Conservation (phyloP, 2,113 vertebrate genomes). For the Chamaea fasciata region DNA sequence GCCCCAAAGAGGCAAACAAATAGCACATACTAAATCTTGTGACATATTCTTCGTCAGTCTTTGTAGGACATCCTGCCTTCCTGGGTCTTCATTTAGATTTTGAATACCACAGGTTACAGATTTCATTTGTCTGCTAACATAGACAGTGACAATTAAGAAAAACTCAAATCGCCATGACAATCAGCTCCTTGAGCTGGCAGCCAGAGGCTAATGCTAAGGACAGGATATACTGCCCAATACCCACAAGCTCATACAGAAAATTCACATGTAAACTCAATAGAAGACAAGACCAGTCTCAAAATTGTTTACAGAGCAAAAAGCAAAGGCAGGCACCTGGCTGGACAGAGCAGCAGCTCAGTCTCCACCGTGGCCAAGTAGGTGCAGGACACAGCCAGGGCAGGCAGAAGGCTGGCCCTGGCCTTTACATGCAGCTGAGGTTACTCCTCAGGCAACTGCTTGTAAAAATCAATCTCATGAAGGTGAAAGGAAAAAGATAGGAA, state of each 20-base stretch:
- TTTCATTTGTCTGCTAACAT: background rate
- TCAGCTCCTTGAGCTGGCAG: background rate
- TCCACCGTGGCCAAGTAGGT: fast-evolving
- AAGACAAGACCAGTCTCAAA: background rate
- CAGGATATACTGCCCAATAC: background rate
- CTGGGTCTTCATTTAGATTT: background rate
- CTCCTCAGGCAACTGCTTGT: too few relatives aligned
- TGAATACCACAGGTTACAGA: background rate
- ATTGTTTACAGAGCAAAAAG: background rate
- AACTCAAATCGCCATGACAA: background rate
- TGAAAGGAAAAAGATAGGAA: background rate
- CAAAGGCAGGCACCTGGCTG: fast-evolving
- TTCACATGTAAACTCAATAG: background rate
- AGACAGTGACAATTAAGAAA: background rate
- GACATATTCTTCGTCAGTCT: background rate
- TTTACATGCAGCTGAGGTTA: background rate
- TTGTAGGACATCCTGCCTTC: background rate
- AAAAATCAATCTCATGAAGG: background rate
- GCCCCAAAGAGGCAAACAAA: background rate
- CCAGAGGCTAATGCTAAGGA: background rate
- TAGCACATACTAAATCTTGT: background rate
- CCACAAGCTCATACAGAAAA: background rate
- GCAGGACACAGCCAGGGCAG: background rate
- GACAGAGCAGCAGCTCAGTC: background rate
- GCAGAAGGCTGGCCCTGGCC: background rate